Evolutionary conservation across 23 tunicate species (phyloP), one percentile per base, ranked within the genome.

Genomic region (Pegea sp.): DNA sequence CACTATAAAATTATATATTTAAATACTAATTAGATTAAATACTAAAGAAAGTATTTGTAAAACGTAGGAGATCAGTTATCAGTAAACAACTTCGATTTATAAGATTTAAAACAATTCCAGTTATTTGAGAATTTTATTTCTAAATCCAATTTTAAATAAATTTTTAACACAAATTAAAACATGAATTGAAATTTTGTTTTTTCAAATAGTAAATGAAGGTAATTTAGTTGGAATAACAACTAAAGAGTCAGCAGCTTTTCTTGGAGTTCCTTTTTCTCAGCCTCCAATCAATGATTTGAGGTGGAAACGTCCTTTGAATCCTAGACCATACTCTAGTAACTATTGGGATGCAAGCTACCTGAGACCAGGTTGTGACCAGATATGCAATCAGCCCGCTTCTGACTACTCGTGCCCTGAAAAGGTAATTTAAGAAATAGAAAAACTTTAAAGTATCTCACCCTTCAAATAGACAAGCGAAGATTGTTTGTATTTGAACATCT

Each of bases 331-430:
- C 32, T 5, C 34, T 11, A 28, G 26, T 2, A 29, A 30, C 3
- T 60, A 57, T 31, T 79, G 93, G 93, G 48, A 79, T 34, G 93
- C 79, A 25, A 79, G 68, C 7, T 79, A 64, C 63, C 54, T 33
- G 22, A 0, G 93, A 53, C 93, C 93, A 1, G 93, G 66, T 0
- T 79, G 93, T 33, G 61, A 52, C 7, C 93, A 79, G 63, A 64
- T 64, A 16, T 79, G 93, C 53, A 42, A 58, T 44, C 68, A 70
- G 34, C 74, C 64, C 8, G 74, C 55, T 46, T 31, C 68, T 0
- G 93, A 79, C 24, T 79, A 79, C 33, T 74, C 84, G 23, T 79
- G 93, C 29, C 93, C 93, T 0, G 64, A 59, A n/a, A 59, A 34
- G 42, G 88, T 77, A 2, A n/a, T n/a, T n/a, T n/a, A n/a, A n/a